phyloP scores from a whole-genome alignment of 2,113 vertebrate species.

The Tor tambroides region DNA sequence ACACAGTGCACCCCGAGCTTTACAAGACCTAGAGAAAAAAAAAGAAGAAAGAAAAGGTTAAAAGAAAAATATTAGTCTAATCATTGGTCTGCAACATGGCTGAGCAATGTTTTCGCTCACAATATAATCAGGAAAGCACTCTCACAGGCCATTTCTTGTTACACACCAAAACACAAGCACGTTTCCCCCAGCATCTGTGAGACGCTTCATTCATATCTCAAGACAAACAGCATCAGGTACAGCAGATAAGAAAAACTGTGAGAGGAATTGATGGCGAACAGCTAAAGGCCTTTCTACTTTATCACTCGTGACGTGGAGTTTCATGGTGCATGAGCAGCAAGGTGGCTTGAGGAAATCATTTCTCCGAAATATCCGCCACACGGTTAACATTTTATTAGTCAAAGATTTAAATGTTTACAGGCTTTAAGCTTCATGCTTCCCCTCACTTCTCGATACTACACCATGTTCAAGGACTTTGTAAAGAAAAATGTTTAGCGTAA shows the following conservation, averaged over 20 bases:
- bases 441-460: background rate
- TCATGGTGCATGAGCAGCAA: background rate
- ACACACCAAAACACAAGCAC: background rate
- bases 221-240: constrained; percentile 3
- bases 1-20: constrained; percentile 98
- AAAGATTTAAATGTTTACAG: constrained; percentile 27
- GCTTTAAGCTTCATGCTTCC: background rate
- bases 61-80: background rate
- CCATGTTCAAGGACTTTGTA: constrained; percentile 33
- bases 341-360: background rate
- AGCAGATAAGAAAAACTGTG: constrained; percentile 4
- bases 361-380: background rate
- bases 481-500: constrained; percentile 36
- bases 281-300: constrained; percentile 9
- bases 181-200: background rate
- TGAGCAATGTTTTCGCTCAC: background rate
- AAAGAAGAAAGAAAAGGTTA: background rate
- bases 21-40: constrained; percentile 85
- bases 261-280: background rate
- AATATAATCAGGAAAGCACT: constrained; percentile 10
- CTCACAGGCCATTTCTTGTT: background rate
- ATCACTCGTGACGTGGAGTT: background rate
- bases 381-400: constrained; percentile 25
- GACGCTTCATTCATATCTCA: background rate
- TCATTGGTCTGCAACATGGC: background rate